A percentile compares a stretch with the other conserved stretches of the same genome.
phyloP scores from a whole-genome alignment of 1,140 invertebrate genomes.

The Euglossa dilemma region DNA sequence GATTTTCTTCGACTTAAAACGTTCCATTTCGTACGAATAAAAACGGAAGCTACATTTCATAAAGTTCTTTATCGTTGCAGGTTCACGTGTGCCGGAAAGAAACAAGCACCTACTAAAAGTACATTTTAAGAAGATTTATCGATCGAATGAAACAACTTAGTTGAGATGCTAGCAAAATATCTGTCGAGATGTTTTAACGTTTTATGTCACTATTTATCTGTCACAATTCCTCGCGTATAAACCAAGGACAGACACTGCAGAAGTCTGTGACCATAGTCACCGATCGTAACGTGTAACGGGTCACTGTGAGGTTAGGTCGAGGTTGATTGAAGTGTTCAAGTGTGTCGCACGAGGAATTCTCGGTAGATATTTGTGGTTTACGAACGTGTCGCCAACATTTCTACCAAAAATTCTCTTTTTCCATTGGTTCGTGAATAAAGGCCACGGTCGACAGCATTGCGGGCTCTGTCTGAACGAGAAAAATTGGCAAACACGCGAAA shows the following conservation, averaged over 20 bases:
- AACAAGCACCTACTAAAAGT: neutral
- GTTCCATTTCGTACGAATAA: neutral
- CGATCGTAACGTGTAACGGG: conserved; percentile 42
- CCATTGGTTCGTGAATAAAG: no score
- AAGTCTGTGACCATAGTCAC: conserved; percentile 16
- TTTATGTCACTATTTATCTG: neutral
- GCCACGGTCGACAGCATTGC: no score
- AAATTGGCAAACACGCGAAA: no score
- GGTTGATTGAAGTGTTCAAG: conserved; percentile 60
- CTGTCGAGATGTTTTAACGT: neutral
- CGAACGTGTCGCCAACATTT: conserved; percentile 5
- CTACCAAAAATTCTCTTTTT: neutral
- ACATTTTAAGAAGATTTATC: neutral
- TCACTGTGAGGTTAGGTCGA: conserved; percentile 46
- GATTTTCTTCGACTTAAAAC: no score
- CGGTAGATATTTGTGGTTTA: conserved; percentile 35
- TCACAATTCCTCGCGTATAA: conserved; percentile 12
- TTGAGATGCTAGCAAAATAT: neutral
- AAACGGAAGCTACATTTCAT: neutral
- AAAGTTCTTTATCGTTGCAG: neutral
- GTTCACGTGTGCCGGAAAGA: neutral
- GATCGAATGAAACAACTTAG: neutral
- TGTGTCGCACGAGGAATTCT: conserved; percentile 42
- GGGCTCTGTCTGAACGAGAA: no score
- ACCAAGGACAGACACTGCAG: conserved; percentile 2